Base-by-base conservation (phyloP, 2,797 vertebrate genomes). In the Eospalax fontanierii region DNA sequence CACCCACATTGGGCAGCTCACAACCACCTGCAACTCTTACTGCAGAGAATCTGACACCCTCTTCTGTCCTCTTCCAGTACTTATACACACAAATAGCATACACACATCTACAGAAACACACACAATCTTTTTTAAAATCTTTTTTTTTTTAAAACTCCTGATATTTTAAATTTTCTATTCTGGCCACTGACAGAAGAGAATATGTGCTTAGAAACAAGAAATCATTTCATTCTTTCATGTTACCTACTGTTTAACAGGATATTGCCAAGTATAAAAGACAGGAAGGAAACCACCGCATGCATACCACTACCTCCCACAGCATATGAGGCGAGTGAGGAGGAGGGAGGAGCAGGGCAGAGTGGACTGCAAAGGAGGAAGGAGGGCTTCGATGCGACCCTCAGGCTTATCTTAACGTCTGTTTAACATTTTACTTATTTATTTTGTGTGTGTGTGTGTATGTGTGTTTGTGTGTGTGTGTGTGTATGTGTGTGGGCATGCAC, bases 161-260 rank as follows among this genome's bases (percentile, higher is more conserved):
- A 81, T 57, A 61, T 81, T 65, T 92, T 65, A 19, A 12, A 18
- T 46, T 24, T 85, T 65, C 80, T 18, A 9, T 87, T 35, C 61
- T 81, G 30, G 22, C 40, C 19, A 54, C 95, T 90, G 87, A 93
- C 73, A 79, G 19, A 74, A 94, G 2, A 89, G 10, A 12, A 63
- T 14, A 7, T 73, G 68, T 21, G 11, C 30, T 75, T 68, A 81
- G 8, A 89, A 71, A 70, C n/a, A 59, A 12, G 61, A 78, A 85
- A 35, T 66, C 1, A 54, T 65, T 85, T 61, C 21, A n/a, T 90
- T 91, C 63, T 74, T 78, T 82, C 40, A 4, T 65, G 26, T 61
- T 57, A 40, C 28, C 30, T 65, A 22, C 63, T 70, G 35, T 87
- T 91, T 59, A 78, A 78, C 87, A 90, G 4, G 70, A 38, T 63